Conservation (phyloP, 2,113 vertebrate genomes). For the Ochotona princeps region DNA sequence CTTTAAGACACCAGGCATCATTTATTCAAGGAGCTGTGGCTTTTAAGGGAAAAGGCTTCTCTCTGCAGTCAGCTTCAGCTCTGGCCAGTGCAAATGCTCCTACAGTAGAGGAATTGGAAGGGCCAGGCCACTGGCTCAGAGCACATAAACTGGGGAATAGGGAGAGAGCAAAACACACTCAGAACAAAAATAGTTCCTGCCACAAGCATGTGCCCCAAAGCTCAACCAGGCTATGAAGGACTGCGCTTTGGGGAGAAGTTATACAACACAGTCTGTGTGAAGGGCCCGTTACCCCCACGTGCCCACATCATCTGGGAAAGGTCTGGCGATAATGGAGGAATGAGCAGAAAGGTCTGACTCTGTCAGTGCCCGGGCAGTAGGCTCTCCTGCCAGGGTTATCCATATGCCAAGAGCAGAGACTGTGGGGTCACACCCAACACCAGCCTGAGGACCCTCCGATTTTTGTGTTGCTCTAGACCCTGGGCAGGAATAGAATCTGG, state of each 20-base stretch:
- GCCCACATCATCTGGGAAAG: neutral
- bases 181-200: conserved; percentile 55
- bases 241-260: neutral
- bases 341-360: neutral
- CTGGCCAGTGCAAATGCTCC: neutral
- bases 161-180: neutral
- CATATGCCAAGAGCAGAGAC: neutral
- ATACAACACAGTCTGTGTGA: neutral
- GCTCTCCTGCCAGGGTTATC: neutral
- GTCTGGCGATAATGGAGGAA: neutral
- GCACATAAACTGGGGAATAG: neutral
- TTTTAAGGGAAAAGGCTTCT: neutral
- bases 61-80: conserved; percentile 21
- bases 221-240: neutral
- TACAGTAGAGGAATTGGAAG: conserved; percentile 6
- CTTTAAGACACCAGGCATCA: neutral
- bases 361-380: conserved; percentile 17
- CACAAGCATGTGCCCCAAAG: conserved; percentile 35
- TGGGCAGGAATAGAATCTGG: neutral
- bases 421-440: neutral
- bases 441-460: neutral
- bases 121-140: conserved; percentile 10
- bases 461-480: neutral
- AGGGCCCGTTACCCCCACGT: neutral
- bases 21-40: neutral